phyloP scores from a whole-genome alignment of 2,888 invertebrate genomes.

The Xiphydria camelus region DNA sequence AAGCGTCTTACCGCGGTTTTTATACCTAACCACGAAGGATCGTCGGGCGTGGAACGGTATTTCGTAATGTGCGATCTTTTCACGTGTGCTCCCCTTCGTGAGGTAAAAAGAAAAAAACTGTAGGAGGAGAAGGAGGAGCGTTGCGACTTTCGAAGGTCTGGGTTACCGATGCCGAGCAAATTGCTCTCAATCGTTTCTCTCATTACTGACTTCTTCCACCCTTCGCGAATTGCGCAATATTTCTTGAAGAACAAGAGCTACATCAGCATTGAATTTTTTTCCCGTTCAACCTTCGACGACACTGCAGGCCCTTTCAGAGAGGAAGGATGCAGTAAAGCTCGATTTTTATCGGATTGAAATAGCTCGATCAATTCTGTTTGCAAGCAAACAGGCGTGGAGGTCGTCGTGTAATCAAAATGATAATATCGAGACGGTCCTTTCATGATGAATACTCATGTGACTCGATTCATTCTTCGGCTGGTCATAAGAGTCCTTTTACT shows the following conservation, averaged over 20 bases:
- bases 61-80: slow-evolving; percentile 23
- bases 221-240: not conserved
- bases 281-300: not conserved
- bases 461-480: too few relatives aligned
- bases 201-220: too few relatives aligned
- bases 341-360: too few relatives aligned
- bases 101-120: slow-evolving; percentile 6
- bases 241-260: not conserved
- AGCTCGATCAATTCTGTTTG: too few relatives aligned
- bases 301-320: not conserved
- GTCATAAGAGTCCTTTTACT: too few relatives aligned
- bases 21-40: slow-evolving; percentile 26
- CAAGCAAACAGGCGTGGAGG: too few relatives aligned
- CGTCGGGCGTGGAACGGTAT: slow-evolving; percentile 7
- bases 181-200: too few relatives aligned
- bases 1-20: slow-evolving; percentile 17
- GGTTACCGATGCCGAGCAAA: slow-evolving; percentile 26
- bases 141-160: slow-evolving; percentile 28
- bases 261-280: not conserved
- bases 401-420: too few relatives aligned
- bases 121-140: slow-evolving; percentile 4
- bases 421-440: too few relatives aligned
- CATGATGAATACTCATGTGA: too few relatives aligned
- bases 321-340: too few relatives aligned
- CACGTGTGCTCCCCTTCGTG: slow-evolving; percentile 14